Base-by-base conservation (phyloP, 2,888 invertebrate genomes). In the Dione juno region DNA sequence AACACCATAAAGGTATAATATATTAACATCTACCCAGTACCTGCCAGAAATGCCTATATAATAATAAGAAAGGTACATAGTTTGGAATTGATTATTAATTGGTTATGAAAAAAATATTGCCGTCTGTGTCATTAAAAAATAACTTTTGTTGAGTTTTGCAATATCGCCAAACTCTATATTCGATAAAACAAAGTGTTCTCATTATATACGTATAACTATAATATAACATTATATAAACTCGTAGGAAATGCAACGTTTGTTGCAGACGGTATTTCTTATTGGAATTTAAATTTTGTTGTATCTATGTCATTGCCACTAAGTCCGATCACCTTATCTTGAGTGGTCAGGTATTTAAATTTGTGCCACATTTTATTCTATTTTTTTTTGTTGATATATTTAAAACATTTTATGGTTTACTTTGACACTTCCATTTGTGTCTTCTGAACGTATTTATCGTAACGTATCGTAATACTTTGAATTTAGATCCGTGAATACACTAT, bases 301-400 rank as follows among this genome's bases (percentile, higher is more conserved):
- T 41, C 35, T 58, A 5, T 28, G 28, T 5, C 43, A 59, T 37
- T 50, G 50, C n/a, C 45, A 67, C 13, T 50, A 50, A 28, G 28
- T 52, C 21, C 52, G 16, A 61, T 43, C 52, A 28, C 28, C n/a
- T 41, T 19, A 21, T 65, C 40, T n/a, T n/a, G n/a, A n/a, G n/a
- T n/a, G 52, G 28, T 28, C 28, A 28, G 28, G 28, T 28, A 28
- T 5, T 16, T 77, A 76, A 70, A 13, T 77, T 77, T 69, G 76
- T 79, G 78, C 76, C 82, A 78, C 71, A 77, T 77, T 78, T 76
- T 82, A 77, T 81, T 81, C 78, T 78, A 71, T 73, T 74, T 70
- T 74, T 73, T 45, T 71, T 74, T 69, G 28, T 28, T 28, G 28
- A 5, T 21, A 10, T 28, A 3, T 54, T 54, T 50, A 50, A 16